Evolutionary conservation across 2,113 vertebrate genomes (phyloP), one percentile per base, ranked within the genome.

Genomic region (Nothoprocta perdicaria): DNA sequence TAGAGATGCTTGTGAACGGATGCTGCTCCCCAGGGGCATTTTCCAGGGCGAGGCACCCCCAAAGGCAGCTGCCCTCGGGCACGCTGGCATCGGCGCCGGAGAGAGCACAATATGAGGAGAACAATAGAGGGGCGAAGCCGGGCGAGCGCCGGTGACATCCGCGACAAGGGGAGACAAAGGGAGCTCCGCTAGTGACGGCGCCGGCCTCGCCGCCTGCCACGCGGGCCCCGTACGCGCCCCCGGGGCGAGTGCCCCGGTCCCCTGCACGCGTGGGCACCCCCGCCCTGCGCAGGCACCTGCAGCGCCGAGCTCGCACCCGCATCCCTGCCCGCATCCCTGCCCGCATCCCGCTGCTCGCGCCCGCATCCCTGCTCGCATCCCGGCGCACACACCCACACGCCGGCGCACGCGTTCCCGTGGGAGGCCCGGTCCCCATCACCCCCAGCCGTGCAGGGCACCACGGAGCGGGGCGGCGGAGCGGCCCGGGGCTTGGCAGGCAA

Each of bases 361-460:
- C 45, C 17, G 45, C 45, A 46, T 17, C 45, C 45, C 12, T 14
- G 45, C 45, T 15, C 45, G 6, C 45, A 46, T 19, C 46, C 46
- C 15, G 46, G 6, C 5, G 46, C 46, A 48, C 22, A n/a, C 45
- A 63, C 33, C 4, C 14, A 4, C 45, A 10, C 18, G 12, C 18
- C 21, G 19, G 29, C 24, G 45, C 41, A n/a, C 57, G 14, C 13
- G 0, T 12, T 22, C 50, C 8, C 1, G 27, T 0, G 27, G 21
- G 43, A 55, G 38, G 33, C 6, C 2, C 2, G 3, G 31, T 15
- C 66, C 57, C 24, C 10, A 23, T 2, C 6, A 3, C 31, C 53
- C 74, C 24, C 7, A 0, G 12, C 5, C 14, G 6, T 1, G 2
- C 15, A 2, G 73, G 62, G 26, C 10, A 24, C 23, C 22, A 24